These are phyloP conservation scores for Troilus luridus DNA, from an alignment of 2,888 invertebrate genomes.

Conservation along the genomic window DNA sequence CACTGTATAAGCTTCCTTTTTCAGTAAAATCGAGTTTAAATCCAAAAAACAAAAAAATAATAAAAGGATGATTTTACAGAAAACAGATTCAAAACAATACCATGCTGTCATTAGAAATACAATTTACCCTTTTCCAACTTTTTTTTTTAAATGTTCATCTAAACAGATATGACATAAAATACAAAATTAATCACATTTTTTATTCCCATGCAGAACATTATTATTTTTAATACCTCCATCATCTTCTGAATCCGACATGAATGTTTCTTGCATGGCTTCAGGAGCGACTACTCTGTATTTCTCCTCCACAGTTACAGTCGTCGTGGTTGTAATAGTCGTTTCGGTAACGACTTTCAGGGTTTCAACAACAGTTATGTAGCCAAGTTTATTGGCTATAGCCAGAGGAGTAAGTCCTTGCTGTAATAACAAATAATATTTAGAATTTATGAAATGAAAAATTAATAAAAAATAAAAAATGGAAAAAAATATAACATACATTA, in stretches of 20 bases:
- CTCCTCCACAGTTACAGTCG: conserved; percentile 81
- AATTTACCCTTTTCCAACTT: conserved; percentile 19
- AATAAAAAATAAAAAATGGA: background rate
- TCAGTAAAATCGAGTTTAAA: background rate
- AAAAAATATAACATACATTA: conserved; percentile 78
- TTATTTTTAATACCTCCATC: conserved; percentile 83
- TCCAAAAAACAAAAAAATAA: conserved; percentile 19
- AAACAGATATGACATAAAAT: conserved; percentile 46
- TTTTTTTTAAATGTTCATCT: conserved; percentile 30
- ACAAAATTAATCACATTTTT: conserved; percentile 49
- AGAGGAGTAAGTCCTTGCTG: conserved; percentile 97
- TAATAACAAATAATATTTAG: conserved; percentile 63
- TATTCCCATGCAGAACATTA: conserved; percentile 2
- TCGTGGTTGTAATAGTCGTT: conserved; percentile 76
- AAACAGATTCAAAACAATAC: background rate
- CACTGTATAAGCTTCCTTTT: background rate
- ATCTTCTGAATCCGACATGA: conserved; percentile 99
- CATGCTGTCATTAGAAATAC: conserved; percentile 46
- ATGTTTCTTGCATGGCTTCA: conserved; percentile 98
- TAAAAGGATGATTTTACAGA: background rate
- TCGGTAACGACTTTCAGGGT: conserved; percentile 90
- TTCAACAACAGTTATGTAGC: conserved; percentile 98
- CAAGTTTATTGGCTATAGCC: conserved; percentile 95
- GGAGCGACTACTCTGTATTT: conserved; percentile 98
- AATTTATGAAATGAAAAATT: background rate